Evolutionary conservation across 2,888 invertebrate genomes (phyloP).

Genomic region (Cosmia pyralina): DNA sequence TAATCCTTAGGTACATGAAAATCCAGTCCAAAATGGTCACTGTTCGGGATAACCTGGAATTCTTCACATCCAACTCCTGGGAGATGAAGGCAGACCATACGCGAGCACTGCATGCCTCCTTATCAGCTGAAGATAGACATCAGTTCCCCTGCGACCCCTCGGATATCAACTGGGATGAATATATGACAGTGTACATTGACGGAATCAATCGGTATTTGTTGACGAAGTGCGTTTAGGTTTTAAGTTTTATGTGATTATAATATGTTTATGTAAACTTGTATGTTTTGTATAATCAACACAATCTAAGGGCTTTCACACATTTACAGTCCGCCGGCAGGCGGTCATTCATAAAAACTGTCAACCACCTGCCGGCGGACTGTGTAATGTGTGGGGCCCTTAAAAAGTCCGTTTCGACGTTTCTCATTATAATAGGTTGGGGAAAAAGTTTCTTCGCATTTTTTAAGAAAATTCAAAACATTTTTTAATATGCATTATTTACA

Average conservation of each 20-base stretch:
- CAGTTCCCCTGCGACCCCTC: constrained; percentile 46
- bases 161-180: constrained; percentile 45
- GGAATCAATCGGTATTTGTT: constrained; percentile 34
- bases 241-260: not conserved
- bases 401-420: too few species aligned
- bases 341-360: too few species aligned
- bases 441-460: too few species aligned
- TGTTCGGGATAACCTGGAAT: constrained; percentile 23
- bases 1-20: constrained; percentile 43
- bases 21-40: constrained; percentile 35
- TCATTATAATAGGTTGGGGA: too few species aligned
- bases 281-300: too few species aligned
- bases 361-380: too few species aligned
- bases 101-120: constrained; percentile 22
- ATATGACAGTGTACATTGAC: constrained; percentile 11
- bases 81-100: constrained; percentile 41
- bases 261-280: too few species aligned
- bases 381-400: too few species aligned
- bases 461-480: too few species aligned
- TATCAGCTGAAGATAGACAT: constrained; percentile 34
- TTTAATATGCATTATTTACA: too few species aligned
- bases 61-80: constrained; percentile 49
- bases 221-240: not conserved
- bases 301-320: not conserved
- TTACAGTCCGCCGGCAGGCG: accelerated